Conservation (phyloP, 2,797 vertebrate species). For the Pteropus rufus region DNA sequence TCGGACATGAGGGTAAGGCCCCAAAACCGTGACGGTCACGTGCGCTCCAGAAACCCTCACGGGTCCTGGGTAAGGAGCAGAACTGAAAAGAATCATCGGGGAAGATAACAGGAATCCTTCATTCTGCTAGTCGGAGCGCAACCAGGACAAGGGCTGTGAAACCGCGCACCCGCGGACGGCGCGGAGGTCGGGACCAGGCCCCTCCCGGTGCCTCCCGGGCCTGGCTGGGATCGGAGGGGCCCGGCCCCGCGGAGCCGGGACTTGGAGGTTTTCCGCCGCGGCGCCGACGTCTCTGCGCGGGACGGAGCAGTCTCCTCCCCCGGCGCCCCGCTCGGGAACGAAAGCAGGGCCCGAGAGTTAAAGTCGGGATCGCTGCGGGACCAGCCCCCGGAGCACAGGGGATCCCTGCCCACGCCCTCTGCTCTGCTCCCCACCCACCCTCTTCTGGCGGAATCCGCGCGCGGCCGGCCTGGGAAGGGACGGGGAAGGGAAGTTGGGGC, state of each 20-base stretch:
- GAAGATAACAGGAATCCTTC: neutral
- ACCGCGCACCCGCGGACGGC: accelerated
- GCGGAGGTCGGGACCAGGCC: neutral
- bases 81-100: neutral
- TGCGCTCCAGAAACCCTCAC: neutral
- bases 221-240: accelerated
- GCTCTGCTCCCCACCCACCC: neutral
- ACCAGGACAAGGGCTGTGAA: neutral
- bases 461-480: neutral
- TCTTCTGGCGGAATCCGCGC: neutral
- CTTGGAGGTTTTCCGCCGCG: neutral
- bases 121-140: accelerated
- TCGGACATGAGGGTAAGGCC: neutral
- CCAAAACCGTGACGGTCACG: accelerated
- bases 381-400: neutral
- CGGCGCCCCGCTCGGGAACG: accelerated
- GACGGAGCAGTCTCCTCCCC: neutral
- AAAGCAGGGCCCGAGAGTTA: neutral
- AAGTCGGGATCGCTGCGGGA: neutral
- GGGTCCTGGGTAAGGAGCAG: accelerated
- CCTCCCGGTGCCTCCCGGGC: neutral
- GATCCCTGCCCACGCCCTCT: neutral
- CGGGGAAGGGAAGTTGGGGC: neutral
- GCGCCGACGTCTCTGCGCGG: neutral
- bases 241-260: accelerated